phyloP scores from a whole-genome alignment of 2,888 invertebrate species.

The Heliconius aoede region DNA sequence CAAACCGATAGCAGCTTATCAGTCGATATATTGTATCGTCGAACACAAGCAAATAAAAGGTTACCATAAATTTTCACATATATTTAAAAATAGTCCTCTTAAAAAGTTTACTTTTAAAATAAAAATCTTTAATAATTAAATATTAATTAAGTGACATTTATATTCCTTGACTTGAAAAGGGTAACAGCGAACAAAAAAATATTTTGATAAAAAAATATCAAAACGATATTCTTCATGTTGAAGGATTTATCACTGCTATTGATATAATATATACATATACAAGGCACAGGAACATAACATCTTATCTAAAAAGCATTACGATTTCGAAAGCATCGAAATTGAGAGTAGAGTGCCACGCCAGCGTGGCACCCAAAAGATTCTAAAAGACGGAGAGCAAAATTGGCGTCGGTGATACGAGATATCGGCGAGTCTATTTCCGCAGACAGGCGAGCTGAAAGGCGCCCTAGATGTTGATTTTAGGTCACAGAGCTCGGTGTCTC shows the following conservation, averaged over 20 bases:
- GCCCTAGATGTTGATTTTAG: constrained; percentile 67
- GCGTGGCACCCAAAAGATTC: not conserved
- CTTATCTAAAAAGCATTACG: not conserved
- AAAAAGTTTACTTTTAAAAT: no score
- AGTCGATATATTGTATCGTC: not conserved
- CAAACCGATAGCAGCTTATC: constrained; percentile 8
- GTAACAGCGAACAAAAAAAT: not conserved
- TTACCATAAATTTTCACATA: not conserved
- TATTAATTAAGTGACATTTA: not conserved
- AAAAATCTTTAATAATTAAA: not conserved
- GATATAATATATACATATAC: not conserved
- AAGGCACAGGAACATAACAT: no score
- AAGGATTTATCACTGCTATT: not conserved
- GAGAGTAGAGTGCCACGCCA: not conserved
- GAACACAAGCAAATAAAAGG: no score
- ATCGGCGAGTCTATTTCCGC: constrained; percentile 69
- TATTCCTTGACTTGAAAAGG: not conserved
- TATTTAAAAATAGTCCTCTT: no score
- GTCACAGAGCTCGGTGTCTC: constrained; percentile 53
- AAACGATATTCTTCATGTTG: not conserved
- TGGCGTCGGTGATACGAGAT: constrained; percentile 45
- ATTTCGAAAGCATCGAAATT: not conserved
- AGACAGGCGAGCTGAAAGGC: constrained; percentile 67
- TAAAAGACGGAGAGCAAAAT: constrained; percentile 32
- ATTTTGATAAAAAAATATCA: not conserved